Base-by-base conservation (phyloP, 2,797 vertebrate species). In the Chelon auratus region DNA sequence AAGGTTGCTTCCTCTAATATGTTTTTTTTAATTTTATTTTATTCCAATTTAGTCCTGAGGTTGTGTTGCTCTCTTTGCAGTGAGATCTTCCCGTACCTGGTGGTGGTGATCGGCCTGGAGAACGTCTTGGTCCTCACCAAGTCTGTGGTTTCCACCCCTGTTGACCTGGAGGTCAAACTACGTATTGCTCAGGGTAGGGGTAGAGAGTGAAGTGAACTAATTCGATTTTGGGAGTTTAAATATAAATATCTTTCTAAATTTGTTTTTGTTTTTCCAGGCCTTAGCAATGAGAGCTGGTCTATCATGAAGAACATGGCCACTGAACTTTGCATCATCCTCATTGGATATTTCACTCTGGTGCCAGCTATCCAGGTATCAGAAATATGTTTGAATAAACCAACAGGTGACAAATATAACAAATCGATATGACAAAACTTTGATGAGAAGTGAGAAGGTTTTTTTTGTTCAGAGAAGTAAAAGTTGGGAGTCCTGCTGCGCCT, bases 271-370 rank as follows among this genome's bases (percentile, higher is more conserved):
- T 51, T 26, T 51, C 2, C 91, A 99, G 98, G 98, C 72, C 91
- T 99, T 13, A 99, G 97, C 92, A 98, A 95, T 0, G 98, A 99
- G 92, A 99, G 98, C 93, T 99, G 97, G 97, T 99, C 96, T 24
- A 99, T 99, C 78, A 98, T 99, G 97, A 99, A 99, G 95, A 99
- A 99, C 88, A 95, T 99, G 97, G 97, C 97, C 0, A 99, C 97
- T 0, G 98, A 99, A 78, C 94, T 99, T 7, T 96, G 96, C 84
- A 99, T 99, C 89, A 97, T 99, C 80, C 93, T 99, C 61, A 98
- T 99, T 0, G 98, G 98, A 17, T 99, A 99, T 80, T 99, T 99
- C 85, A 99, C 98, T 26, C 92, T 99, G 0, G 98, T 99, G 30
- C 98, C 98, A 0, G 98, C 98, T 59, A 99, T 99, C 89, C 98